Conservation (phyloP, 2,113 vertebrate genomes). For the Lasiurus borealis region DNA sequence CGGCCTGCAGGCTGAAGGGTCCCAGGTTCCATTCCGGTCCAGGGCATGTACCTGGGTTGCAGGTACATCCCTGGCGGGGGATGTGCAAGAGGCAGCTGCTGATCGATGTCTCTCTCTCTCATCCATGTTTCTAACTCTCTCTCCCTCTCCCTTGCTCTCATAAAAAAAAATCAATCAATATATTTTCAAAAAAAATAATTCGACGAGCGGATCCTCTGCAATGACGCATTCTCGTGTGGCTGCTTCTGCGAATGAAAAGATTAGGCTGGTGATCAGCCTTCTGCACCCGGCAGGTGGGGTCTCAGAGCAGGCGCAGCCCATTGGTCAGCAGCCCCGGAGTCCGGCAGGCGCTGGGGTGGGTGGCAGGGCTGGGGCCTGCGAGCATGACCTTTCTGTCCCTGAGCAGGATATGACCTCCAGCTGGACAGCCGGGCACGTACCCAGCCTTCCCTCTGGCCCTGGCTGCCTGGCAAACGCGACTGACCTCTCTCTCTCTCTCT, state of each 20-base stretch:
- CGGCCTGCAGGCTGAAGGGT: too few relatives aligned
- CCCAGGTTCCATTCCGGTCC: too few relatives aligned
- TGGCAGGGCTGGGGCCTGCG: conserved; percentile 68
- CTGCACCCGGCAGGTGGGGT: conserved; percentile 64
- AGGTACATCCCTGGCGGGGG: too few relatives aligned
- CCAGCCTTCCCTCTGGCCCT: conserved; percentile 76
- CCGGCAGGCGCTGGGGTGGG: conserved; percentile 40
- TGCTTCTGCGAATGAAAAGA: conserved; percentile 77
- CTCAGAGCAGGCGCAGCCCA: conserved; percentile 74
- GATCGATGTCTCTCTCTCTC: too few relatives aligned
- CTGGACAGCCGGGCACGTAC: conserved; percentile 79
- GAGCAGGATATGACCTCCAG: conserved; percentile 83
- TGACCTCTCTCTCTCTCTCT: conserved; percentile 77
- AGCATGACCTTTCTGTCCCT: conserved; percentile 84
- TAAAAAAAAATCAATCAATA: too few relatives aligned
- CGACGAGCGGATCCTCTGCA: too few relatives aligned
- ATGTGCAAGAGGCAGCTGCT: too few relatives aligned
- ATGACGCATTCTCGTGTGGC: conserved; percentile 49
- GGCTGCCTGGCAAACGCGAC: conserved; percentile 80
- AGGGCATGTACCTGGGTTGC: too few relatives aligned
- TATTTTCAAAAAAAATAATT: too few relatives aligned
- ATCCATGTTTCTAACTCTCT: too few relatives aligned
- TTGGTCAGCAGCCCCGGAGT: conserved; percentile 72
- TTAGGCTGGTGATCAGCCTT: conserved; percentile 67
- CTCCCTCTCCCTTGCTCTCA: too few relatives aligned